Evolutionary conservation across 2,113 vertebrate genomes (phyloP).

Genomic region (Platysteira castanea): DNA sequence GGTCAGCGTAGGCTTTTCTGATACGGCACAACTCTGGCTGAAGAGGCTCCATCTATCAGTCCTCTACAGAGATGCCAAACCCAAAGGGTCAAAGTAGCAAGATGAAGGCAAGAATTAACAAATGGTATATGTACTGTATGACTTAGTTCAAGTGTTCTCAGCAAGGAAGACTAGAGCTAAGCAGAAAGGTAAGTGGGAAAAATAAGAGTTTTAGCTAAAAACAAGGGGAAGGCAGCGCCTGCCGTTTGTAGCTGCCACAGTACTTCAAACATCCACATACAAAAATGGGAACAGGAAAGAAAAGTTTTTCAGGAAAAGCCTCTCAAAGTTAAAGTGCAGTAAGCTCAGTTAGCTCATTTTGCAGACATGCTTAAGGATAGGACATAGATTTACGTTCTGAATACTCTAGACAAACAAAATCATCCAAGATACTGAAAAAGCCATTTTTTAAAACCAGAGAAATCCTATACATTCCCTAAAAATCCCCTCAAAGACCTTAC

Average conservation of each 20-base stretch:
- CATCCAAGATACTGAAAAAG: background rate
- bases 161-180: background rate
- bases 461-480: background rate
- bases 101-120: background rate
- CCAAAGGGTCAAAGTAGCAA: background rate
- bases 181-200: background rate
- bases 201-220: background rate
- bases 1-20: background rate
- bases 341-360: background rate
- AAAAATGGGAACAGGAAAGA: background rate
- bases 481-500: background rate
- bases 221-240: background rate
- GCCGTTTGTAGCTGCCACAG: background rate
- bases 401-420: background rate
- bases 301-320: background rate
- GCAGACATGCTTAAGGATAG: background rate
- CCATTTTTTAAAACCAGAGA: background rate
- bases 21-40: background rate
- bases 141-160: background rate
- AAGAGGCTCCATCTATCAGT: background rate
- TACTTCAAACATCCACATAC: background rate
- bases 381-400: background rate
- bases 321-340: background rate
- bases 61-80: background rate
- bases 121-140: rapidly evolving